Percentiles rank a stretch among this genome's conserved stretches.
phyloP scores from a whole-genome alignment of 2,888 invertebrate genomes.

The Phaedon cochleariae region DNA sequence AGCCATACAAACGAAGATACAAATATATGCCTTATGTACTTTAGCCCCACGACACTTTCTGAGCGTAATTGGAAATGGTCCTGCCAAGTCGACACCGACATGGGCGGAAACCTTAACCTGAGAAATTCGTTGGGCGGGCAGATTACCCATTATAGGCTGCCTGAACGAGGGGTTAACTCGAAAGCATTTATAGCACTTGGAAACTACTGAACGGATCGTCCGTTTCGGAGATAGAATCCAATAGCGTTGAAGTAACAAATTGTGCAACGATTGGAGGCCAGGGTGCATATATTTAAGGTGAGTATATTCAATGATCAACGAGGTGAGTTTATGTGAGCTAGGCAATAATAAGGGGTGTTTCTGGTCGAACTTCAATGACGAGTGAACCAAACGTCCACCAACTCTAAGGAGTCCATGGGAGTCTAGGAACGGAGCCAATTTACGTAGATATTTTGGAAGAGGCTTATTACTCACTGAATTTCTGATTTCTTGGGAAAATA shows the following conservation, averaged over 20 bases:
- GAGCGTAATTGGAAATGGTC: too few relatives aligned
- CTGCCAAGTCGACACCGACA: too few relatives aligned
- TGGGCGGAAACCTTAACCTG: too few relatives aligned
- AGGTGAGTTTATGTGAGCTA: too few relatives aligned
- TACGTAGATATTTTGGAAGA: neutral
- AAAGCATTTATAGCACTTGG: neutral
- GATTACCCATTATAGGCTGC: neutral
- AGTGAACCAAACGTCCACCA: neutral
- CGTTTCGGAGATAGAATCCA: neutral
- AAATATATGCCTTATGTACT: too few relatives aligned
- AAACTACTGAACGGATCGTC: neutral
- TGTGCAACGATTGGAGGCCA: neutral
- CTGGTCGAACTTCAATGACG: neutral
- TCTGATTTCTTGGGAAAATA: neutral
- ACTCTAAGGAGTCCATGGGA: neutral
- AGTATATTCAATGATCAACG: too few relatives aligned
- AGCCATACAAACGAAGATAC: too few relatives aligned
- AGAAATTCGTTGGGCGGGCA: too few relatives aligned
- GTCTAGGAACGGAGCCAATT: too few relatives aligned
- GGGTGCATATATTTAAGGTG: neutral
- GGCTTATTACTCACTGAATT: neutral
- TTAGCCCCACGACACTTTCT: too few relatives aligned
- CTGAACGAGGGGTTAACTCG: neutral
- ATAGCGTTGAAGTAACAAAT: neutral
- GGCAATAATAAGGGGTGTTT: too few relatives aligned